Base-by-base conservation (phyloP, 2,113 vertebrate genomes). In the Hystrix cristata region DNA sequence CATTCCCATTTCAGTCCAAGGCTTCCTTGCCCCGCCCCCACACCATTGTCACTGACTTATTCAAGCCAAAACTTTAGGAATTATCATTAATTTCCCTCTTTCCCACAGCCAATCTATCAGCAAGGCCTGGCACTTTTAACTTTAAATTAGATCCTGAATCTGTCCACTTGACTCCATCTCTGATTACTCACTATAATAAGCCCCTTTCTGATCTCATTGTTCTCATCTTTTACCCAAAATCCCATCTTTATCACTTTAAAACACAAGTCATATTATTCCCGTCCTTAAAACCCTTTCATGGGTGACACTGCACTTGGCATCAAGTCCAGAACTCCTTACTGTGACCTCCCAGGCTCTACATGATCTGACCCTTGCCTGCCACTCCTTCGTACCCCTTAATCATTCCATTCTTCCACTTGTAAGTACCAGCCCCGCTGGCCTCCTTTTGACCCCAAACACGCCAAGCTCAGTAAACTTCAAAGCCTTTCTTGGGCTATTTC, bases 271-370 rank as follows among this genome's bases (percentile, higher is more conserved):
- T 11, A 14, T 13, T 16, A 25, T 23, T 12, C 43, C 74, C 57
- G 31, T 29, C 53, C 31, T 76, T 34, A 21, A 60, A 79, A 65
- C 9, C 60, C 48, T 64, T 80, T 29, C 64, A 2, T n/a, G 3
- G 21, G 5, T 14, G 12, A 14, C 43, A 0, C 1, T 15, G 53
- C 0, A 23, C 34, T 57, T 34, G 3, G 46, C 29, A 0, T 4
- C n/a, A 72, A 86, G 62, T 9, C 62, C 60, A 57, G 55, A 29
- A 4, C 29, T 48, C 51, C 64, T 29, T 1, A 5, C 38, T 5
- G 1, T 4, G 15, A 18, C 5, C 29, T 53, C 2, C 48, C 72
- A 7, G 57, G 23, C 34, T 9, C 76, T 83, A 2, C 1, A 0
- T 1, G 1, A 11, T 31, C 64, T 29, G 34, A 13, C 9, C 69